Evolutionary conservation across 2,797 vertebrate genomes (phyloP).

Genomic region (Lindbergichthys nudifrons): DNA sequence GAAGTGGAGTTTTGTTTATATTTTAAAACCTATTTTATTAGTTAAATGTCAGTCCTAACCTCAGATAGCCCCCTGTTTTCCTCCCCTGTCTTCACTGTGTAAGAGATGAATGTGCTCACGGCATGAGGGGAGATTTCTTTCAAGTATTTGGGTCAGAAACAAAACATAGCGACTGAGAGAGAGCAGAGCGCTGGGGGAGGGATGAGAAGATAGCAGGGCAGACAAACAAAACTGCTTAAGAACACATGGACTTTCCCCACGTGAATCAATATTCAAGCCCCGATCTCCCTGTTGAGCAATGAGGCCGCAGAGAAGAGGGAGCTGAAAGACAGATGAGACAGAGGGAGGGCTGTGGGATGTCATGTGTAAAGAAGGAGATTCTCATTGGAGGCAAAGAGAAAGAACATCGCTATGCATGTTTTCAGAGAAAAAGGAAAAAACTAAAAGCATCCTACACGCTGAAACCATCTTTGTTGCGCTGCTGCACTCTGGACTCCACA

Average conservation of each 20-base stretch:
- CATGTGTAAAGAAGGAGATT: conserved; percentile 66
- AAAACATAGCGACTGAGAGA: conserved; percentile 68
- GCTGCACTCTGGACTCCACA: conserved; percentile 39
- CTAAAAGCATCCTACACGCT: conserved; percentile 40
- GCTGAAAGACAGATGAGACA: conserved; percentile 68
- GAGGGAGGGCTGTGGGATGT: conserved; percentile 73
- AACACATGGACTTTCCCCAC: conserved; percentile 81
- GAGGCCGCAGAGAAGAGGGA: conserved; percentile 73
- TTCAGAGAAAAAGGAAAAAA: conserved; percentile 35
- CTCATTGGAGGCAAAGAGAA: conserved; percentile 73
- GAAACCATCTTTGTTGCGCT: conserved; percentile 41
- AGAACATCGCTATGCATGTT: conserved; percentile 57
- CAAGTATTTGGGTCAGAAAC: conserved; percentile 84
- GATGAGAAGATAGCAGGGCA: conserved; percentile 63
- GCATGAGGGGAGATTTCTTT: conserved; percentile 61
- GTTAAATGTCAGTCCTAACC: conserved; percentile 25
- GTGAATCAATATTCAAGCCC: conserved; percentile 85
- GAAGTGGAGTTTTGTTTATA: not conserved
- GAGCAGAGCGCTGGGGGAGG: conserved; percentile 41
- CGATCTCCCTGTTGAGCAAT: conserved; percentile 74
- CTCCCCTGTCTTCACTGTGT: conserved; percentile 20
- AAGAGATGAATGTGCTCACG: conserved; percentile 53
- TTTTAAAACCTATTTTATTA: not conserved
- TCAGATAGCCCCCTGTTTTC: conserved; percentile 23
- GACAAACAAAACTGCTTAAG: conserved; percentile 81